These are phyloP conservation scores for Micrasema minimum DNA, from an alignment of 1,140 invertebrate species.

Conservation along the genomic window DNA sequence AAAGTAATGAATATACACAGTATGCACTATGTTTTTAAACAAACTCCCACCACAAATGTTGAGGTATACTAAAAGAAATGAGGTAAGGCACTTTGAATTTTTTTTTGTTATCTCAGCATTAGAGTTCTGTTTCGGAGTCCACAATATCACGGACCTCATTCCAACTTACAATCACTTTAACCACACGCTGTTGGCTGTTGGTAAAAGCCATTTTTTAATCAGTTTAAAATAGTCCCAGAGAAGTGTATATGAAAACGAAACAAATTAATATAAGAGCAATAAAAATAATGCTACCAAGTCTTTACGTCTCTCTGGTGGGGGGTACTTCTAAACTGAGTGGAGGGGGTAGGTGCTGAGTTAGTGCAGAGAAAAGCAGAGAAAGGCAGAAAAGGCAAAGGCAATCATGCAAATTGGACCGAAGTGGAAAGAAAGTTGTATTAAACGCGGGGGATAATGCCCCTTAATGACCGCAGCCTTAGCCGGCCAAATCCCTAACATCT, in stretches of 20 bases:
- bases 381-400: conserved; percentile 51
- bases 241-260: neutral
- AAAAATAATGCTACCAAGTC: conserved; percentile 50
- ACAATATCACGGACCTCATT: no score
- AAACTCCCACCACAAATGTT: no score
- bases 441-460: conserved; percentile 52
- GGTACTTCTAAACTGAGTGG: no score
- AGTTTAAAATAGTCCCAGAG: neutral
- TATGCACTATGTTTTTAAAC: no score
- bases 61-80: no score
- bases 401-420: conserved; percentile 52
- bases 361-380: conserved; percentile 46
- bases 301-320: neutral
- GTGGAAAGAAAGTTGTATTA: conserved; percentile 50
- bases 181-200: no score
- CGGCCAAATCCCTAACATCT: conserved; percentile 48
- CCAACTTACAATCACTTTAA: no score
- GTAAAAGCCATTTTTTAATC: no score
- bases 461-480: conserved; percentile 51
- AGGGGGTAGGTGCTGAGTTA: conserved; percentile 7
- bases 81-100: no score
- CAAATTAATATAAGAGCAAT: conserved; percentile 35
- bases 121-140: no score
- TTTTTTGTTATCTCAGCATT: no score
- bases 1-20: no score